Evolutionary conservation across 2,797 vertebrate species (phyloP).

Genomic region (Liparis tanakae): DNA sequence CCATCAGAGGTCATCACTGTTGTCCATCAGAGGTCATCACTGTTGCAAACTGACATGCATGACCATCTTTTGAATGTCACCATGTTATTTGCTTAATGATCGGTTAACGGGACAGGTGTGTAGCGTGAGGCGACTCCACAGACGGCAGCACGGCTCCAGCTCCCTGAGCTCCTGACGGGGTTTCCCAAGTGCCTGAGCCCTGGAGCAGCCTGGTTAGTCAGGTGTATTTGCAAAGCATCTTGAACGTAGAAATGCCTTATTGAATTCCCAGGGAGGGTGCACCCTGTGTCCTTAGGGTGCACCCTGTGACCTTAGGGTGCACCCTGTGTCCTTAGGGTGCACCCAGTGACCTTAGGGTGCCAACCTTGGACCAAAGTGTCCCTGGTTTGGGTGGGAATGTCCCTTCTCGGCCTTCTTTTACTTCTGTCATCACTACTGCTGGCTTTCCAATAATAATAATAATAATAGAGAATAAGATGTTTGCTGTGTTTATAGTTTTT

Average conservation of each 20-base stretch:
- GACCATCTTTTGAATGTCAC: background rate
- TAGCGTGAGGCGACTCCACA: too few species aligned
- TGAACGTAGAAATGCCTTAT: background rate
- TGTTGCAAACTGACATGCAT: conserved; percentile 18
- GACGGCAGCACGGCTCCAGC: too few species aligned
- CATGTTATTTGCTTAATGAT: background rate
- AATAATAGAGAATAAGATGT: background rate
- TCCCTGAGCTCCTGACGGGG: too few species aligned
- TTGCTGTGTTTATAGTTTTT: conserved; percentile 10
- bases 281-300: too few species aligned
- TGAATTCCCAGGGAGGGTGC: background rate
- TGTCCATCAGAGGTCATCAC: too few species aligned
- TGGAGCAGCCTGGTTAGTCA: background rate
- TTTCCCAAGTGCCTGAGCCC: background rate
- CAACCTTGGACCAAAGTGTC: background rate
- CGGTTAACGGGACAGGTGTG: too few species aligned
- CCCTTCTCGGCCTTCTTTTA: background rate
- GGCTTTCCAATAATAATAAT: background rate
- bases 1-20: too few species aligned
- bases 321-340: background rate
- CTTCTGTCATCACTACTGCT: background rate
- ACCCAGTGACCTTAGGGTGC: too few species aligned
- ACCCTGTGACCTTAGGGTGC: background rate
- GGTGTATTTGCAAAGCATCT: background rate
- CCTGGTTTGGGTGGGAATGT: background rate